Evolutionary conservation across 1,140 invertebrate genomes (phyloP), one percentile per base, ranked within the genome.

Genomic region (Penaeus japonicus): DNA sequence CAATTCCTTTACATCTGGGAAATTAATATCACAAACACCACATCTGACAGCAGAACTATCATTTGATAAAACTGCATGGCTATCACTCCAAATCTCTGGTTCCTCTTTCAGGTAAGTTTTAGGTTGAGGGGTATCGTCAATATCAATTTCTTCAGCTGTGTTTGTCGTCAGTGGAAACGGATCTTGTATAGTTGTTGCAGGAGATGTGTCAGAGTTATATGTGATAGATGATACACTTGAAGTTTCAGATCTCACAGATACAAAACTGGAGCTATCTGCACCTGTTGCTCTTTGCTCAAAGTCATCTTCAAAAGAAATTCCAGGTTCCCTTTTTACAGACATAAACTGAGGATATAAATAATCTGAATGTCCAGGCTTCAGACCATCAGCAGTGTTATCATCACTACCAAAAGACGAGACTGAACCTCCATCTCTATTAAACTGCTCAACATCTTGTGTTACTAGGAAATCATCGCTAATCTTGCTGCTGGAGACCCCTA

Each of bases 401-500:
- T 27, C 17, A 30, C 70, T 73, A 24, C n/a, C 24, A 12, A 27
- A 27, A 1, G 27, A 18, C 0, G 17, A 27, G 7, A 73, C 65
- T 30, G 24, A 18, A 30, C 12, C 22, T n/a, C 35, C n/a, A 18
- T 17, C 70, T 24, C 70, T 20, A 17, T 27, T 73, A 20, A 82
- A 24, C 10, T 30, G 27, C 18, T n/a, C 15, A 4, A 59, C 77
- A 80, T 80, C 35, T 22, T 79, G 77, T 39, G 27, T 81, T n/a
- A 54, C 12, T 35, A 87, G 30, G 15, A 81, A 87, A 17, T 82
- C 86, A 27, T 87, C 65, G 20, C 65, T 87, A 54, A 87, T 82
- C 35, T 82, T 35, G 15, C 15, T 57, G 59, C 86, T 81, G 12
- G 57, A 55, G 24, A 82, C 80, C n/a, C 79, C 79, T 82, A 87